Percentiles rank a stretch among this genome's conserved stretches.
phyloP scores from a whole-genome alignment of 2,113 vertebrate genomes.

The Elanoides forficatus region DNA sequence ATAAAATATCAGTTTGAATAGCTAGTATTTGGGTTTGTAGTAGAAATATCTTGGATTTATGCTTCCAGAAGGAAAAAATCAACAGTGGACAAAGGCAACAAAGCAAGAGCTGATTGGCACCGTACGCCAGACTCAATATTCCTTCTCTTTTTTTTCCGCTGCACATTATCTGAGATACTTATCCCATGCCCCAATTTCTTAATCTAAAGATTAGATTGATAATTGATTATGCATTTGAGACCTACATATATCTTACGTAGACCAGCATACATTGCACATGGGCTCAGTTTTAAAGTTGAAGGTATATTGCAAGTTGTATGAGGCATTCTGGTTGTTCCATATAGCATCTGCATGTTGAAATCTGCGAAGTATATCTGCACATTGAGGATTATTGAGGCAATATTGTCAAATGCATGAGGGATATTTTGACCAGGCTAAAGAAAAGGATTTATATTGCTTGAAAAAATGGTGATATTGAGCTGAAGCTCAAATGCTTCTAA shows the following conservation, averaged over 20 bases:
- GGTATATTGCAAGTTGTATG: not conserved
- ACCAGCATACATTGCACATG: not conserved
- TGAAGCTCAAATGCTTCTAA: not conserved
- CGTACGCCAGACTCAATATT: not conserved
- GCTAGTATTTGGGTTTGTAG: not conserved
- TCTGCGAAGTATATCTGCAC: not conserved
- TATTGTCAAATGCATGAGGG: not conserved
- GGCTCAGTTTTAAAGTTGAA: not conserved
- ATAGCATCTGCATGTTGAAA: not conserved
- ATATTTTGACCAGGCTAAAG: not conserved
- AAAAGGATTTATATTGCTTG: not conserved
- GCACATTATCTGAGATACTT: not conserved
- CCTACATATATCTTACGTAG: accelerated
- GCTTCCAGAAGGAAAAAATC: not conserved
- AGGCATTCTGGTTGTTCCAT: not conserved
- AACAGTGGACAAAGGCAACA: not conserved
- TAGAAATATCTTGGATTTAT: not conserved
- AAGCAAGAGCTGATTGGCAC: not conserved
- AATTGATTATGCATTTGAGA: not conserved
- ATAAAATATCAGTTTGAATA: not conserved
- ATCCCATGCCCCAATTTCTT: not conserved
- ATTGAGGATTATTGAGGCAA: not conserved
- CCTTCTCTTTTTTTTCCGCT: not conserved
- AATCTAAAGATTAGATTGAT: not conserved
- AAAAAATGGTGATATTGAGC: not conserved